Evolutionary conservation across 2,113 vertebrate genomes (phyloP), one percentile per base, ranked within the genome.

Genomic region (Carettochelys insculpta): DNA sequence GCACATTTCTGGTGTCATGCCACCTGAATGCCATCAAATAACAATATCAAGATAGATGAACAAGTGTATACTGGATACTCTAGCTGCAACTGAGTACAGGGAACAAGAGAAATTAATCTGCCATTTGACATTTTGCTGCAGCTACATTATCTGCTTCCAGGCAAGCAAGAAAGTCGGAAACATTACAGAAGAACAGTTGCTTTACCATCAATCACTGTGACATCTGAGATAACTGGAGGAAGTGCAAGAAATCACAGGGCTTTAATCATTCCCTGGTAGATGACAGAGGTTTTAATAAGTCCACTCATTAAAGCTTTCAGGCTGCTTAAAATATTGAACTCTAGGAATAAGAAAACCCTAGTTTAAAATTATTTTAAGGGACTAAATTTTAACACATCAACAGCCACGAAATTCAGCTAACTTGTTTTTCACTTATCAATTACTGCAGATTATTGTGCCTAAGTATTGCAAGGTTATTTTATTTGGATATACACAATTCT

Each of bases 151-250:
- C 92, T 3, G 0, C 73, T 94, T 86, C 52, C 93, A 96, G 61
- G 68, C 75, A 93, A 91, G 79, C 68, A 92, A 56, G 53, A 61
- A 90, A 92, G 68, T 93, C 91, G 1, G 1, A 92, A 95, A 88
- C 56, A 53, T 90, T 90, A 91, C 80, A 91, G 85, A 95, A 91
- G 65, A 94, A 94, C 88, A 80, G 19, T 61, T 94, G 83, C 88
- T 93, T 87, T 92, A 54, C 61, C 87, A 96, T 96, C 97, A 92
- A 83, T 97, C 94, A 96, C 75, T 41, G 52, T 87, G 91, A 92
- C 94, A 87, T 86, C 91, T 92, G 77, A 96, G 93, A 93, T 95
- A 97, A 95, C 87, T 87, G 88, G 77, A 94, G 51, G 61, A 92
- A 95, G 71, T 90, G 76, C 7, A 90, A 58, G 93, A 91, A 95